Percentiles rank a stretch among this genome's conserved stretches.
Evolutionary conservation across 2,888 invertebrate species (phyloP).

Genomic region (Tinea pellionella): DNA sequence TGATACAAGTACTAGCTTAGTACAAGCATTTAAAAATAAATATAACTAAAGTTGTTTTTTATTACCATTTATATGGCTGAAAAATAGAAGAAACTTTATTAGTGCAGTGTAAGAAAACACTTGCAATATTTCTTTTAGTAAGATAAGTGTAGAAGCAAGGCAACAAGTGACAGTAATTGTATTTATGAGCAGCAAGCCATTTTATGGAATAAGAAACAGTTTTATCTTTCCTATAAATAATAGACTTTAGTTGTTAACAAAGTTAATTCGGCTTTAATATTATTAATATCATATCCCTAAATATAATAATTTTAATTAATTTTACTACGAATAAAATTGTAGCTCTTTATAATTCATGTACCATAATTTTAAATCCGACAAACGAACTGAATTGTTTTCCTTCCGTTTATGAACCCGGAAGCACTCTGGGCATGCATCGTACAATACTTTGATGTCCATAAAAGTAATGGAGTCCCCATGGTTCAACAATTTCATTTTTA

Average conservation of each 20-base stretch:
- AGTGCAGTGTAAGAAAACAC: not conserved
- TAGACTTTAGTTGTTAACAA: too few species aligned
- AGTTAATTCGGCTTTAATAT: too few species aligned
- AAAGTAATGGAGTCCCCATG: not conserved
- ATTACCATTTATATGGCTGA: not conserved
- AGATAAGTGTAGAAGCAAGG: constrained; percentile 22
- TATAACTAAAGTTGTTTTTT: too few species aligned
- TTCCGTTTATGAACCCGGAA: not conserved
- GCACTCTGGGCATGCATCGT: not conserved
- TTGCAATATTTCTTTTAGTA: not conserved
- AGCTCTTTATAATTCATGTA: not conserved
- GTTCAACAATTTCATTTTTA: not conserved
- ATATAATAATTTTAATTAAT: too few species aligned
- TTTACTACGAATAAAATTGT: too few species aligned
- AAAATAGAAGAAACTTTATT: not conserved
- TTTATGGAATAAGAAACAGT: not conserved
- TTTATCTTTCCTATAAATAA: not conserved
- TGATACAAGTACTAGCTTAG: too few species aligned
- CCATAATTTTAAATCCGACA: not conserved
- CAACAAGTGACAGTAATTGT: constrained; percentile 35
- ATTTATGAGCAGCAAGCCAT: constrained; percentile 25
- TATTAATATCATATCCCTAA: too few species aligned
- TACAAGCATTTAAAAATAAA: too few species aligned
- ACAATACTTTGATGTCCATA: not conserved
- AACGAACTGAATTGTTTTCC: not conserved